Evolutionary conservation across 2,113 vertebrate genomes (phyloP), one percentile per base, ranked within the genome.

Genomic region (Apodemus sylvaticus): DNA sequence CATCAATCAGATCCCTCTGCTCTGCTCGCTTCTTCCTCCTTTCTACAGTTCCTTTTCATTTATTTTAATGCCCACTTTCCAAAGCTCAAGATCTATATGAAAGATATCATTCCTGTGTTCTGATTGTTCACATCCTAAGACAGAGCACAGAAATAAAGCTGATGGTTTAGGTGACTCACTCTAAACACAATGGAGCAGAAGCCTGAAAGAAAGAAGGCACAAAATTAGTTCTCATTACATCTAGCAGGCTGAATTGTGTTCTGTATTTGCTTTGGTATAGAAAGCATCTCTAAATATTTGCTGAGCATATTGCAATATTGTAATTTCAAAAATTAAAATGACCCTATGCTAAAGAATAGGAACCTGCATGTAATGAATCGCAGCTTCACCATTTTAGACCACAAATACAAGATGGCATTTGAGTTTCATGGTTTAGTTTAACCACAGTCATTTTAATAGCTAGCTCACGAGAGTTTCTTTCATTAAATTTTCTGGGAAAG

Each of bases 311-410:
- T 87, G 2, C 10, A 89, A 1, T 87, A n/a, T 2, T 86, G 4
- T 89, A 92, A 71, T 93, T 96, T 97, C 82, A 11, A 71, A 73
- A 78, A 92, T 90, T 90, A 88, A 94, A 90, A 83, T 89, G 51
- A 93, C 51, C 14, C 17, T 77, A 34, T 7, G 29, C 82, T 71
- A 45, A 13, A 66, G 29, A 95, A 73, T 8, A 94, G 48, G 34
- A 14, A 79, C 13, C 3, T 86, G 4, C 39, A 53, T 62, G 9
- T 71, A 77, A 64, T 74, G 39, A 88, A 93, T 89, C 12, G 5
- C n/a, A 64, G 3, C 88, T 95, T 89, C 26, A 13, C 53, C 19
- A 87, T 4, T 51, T 53, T 8, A 58, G n/a, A 42, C 68, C 17
- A 90, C 31, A 87, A 39, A 79, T 60, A 31, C 53, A 70, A 70